These are phyloP conservation scores for Sebastolobus alascanus DNA, from an alignment of 2,797 vertebrate genomes.

Conservation along the genomic window DNA sequence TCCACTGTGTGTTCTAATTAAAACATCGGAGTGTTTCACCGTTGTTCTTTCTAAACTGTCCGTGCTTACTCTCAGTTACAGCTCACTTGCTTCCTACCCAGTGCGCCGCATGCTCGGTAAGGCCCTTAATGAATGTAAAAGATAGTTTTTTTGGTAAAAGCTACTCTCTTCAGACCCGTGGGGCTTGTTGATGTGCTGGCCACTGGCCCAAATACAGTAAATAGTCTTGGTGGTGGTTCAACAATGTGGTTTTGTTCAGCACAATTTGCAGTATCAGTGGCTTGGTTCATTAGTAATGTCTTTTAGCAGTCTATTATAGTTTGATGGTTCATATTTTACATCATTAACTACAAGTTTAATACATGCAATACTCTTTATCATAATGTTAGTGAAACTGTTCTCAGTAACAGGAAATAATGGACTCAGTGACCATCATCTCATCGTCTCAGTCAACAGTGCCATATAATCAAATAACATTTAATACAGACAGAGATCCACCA, in stretches of 20 bases:
- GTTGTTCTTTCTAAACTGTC: conserved; percentile 8
- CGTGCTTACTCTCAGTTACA: conserved; percentile 19
- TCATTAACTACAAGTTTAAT: neutral
- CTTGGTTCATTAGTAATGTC: conserved; percentile 2
- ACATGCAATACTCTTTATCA: neutral
- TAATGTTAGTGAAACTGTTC: neutral
- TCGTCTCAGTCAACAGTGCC: neutral
- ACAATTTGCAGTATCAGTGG: conserved; percentile 9
- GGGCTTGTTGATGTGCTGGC: conserved; percentile 32
- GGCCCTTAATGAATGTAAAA: conserved; percentile 54
- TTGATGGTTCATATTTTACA: neutral
- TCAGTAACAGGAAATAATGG: neutral
- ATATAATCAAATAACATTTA: neutral
- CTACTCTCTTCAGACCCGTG: conserved; percentile 21
- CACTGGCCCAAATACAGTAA: conserved; percentile 28
- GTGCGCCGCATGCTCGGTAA: conserved; percentile 13
- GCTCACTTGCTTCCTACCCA: conserved; percentile 39
- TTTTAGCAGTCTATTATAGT: neutral
- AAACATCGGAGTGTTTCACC: conserved; percentile 26
- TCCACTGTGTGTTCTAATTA: conserved; percentile 5
- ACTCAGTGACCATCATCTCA: neutral
- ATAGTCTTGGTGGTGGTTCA: conserved; percentile 9
- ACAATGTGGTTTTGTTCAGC: conserved; percentile 12
- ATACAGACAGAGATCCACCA: neutral
- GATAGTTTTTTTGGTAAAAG: conserved; percentile 38